Evolutionary conservation across 2,888 invertebrate species (phyloP), one percentile per base, ranked within the genome.

Genomic region (Linnaemya tessellans): DNA sequence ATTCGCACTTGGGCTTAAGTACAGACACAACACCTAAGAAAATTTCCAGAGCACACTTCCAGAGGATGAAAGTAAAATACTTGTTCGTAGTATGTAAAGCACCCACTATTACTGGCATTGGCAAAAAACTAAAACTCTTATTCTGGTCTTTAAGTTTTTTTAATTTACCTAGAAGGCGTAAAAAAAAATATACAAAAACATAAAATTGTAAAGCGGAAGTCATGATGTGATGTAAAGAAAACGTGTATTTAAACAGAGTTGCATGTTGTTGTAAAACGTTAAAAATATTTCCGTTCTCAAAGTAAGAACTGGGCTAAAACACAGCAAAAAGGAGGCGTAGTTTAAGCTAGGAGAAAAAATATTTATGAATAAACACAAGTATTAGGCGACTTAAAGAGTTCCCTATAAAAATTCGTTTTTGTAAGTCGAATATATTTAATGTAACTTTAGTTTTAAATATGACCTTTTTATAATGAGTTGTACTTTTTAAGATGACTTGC

Each of bases 101-200:
- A 74, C 18, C 30, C 70, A 74, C 56, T 46, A 38, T 18, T 49
- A 41, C 18, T 30, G 2, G 2, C 46, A 41, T n/a, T 18, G 30
- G 58, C 58, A 51, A 11, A 73, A 62, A 65, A 38, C 65, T 65
- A 74, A 84, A 74, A 77, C 38, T 78, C 46, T 74, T 78, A 56
- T 73, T 78, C 30, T 84, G 65, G 60, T 56, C 65, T 84, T 80
- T 71, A 62, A 81, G 58, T 70, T 70, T 62, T 86, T 73, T 81
- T 91, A 90, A 90, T 90, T 90, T 90, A 91, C 89, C 90, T 87
- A 87, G 87, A 88, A 88, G 90, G 89, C 88, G 87, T 88, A 56
- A 78, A 62, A 77, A 58, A 78, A 46, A 41, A 41, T 13, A 64
- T 51, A n/a, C 5, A n/a, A 79, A 20, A 64, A 71, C 60, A 46